Base-by-base conservation (phyloP, 2,797 vertebrate species). In the Molossus molossus region DNA sequence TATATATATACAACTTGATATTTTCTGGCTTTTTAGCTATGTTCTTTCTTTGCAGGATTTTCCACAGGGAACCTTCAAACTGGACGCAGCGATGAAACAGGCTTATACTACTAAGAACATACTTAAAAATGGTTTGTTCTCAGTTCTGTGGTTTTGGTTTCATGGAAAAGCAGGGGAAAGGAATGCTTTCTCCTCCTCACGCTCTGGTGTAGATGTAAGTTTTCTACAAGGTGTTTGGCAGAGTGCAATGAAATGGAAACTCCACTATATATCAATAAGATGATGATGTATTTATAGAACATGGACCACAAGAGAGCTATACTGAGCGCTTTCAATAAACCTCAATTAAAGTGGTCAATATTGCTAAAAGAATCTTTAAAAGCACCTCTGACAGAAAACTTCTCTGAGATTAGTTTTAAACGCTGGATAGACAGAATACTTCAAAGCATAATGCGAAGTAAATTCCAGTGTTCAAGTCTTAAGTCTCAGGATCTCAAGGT, bases 331-430 rank as follows among this genome's bases (percentile, higher is more conserved):
- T 97, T 95, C 85, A 94, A 96, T 97, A 85, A 93, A 65, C 94
- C 87, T 95, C 98, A 97, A 98, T 98, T 98, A 98, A 98, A 96
- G 86, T 88, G 90, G 91, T 93, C 73, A 23, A 97, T 98, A 95
- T 91, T 96, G 84, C 96, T 92, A 80, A 94, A 96, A 92, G 87
- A 97, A 97, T 91, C 92, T 89, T 94, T 94, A 92, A 97, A 97
- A 96, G 94, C 69, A 88, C 81, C 94, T 96, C 95, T 96, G 87
- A 97, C 53, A 96, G 87, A 90, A 98, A 97, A 98, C 21, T 69
- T 94, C 83, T 75, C 96, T 84, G 85, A 90, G 91, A 97, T 97
- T 82, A 97, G 93, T 96, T 98, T 96, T 97, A 97, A 98, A 98
- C 94, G 95, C 90, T 23, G 27, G 86, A 95, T n/a, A 96, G 64